Base-by-base conservation (phyloP, 1,140 invertebrate genomes). In the Micrasema minimum region DNA sequence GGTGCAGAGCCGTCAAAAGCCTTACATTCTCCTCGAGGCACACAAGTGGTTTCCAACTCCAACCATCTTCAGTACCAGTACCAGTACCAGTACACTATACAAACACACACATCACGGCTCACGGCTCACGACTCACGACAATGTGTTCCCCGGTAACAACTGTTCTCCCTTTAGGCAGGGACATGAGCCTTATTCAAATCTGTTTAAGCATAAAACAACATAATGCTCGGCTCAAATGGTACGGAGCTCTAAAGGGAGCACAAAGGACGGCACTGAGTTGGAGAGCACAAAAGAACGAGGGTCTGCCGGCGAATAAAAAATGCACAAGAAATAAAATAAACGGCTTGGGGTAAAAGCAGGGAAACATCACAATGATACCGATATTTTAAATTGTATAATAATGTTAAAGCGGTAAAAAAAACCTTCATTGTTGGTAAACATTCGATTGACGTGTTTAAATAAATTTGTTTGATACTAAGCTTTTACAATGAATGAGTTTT, bases 141-240 rank as follows among this genome's bases (percentile, higher is more conserved):
- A 37, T 51, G 62, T 37, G 62, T 37, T 51, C 55, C 62, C 16
- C 14, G 14, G 50, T 48, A 43, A 46, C 66, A 48, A 20, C 51
- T 22, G 50, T 35, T 38, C 51, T 53, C 38, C 55, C 66, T 41
- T 10, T 61, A 43, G 48, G 41, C 66, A 16, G 37, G 53, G 53
- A 59, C 51, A 48, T 59, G 66, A 69, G 55, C 38, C 66, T 64
- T 69, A 75, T 75, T 75, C 73, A 72, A 75, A 72, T 72, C 69
- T 72, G 69, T 69, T 71, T 75, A 72, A 72, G 66, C 73, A 75
- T 75, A 72, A 71, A 75, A 75, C 72, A 71, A 71, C 69, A 75
- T 71, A 75, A 75, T 72, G 69, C 69, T 75, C 73, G 57, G 66
- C 64, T 70, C 61, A 59, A 67, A 66, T 69, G 69, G 66, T 48